phyloP scores from a whole-genome alignment of 2,797 vertebrate species.

The Rhyacichthys aspro region DNA sequence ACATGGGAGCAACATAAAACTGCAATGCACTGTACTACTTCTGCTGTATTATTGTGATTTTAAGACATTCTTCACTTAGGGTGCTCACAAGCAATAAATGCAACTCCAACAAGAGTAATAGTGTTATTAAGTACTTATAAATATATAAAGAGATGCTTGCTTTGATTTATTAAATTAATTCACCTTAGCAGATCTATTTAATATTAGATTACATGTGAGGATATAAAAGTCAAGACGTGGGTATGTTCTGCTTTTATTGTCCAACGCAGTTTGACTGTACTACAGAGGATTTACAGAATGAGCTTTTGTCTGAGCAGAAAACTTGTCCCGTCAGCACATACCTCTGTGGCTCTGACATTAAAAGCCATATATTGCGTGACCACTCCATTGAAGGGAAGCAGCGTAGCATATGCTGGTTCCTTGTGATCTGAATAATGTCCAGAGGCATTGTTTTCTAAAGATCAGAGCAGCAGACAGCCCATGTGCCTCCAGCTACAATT shows the following conservation, averaged over 20 bases:
- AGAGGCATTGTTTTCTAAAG: constrained; percentile 58
- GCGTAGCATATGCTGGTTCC: constrained; percentile 42
- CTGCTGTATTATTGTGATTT: constrained; percentile 54
- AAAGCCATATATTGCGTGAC: constrained; percentile 18
- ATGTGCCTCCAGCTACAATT: constrained; percentile 60
- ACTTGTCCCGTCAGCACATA: constrained; percentile 2
- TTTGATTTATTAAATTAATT: constrained; percentile 81
- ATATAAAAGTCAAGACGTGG: constrained; percentile 43
- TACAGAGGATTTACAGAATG: constrained; percentile 45
- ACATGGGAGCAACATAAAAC: constrained; percentile 57
- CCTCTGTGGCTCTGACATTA: constrained; percentile 20
- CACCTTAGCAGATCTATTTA: constrained; percentile 46
- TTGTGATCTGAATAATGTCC: constrained; percentile 48
- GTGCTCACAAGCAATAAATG: constrained; percentile 74
- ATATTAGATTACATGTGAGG: constrained; percentile 53
- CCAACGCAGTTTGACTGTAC: constrained; percentile 37
- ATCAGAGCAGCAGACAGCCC: constrained; percentile 52
- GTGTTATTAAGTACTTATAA: constrained; percentile 78
- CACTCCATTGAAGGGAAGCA: constrained; percentile 28
- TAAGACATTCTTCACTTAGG: constrained; percentile 51
- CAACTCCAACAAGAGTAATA: constrained; percentile 75
- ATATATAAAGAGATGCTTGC: constrained; percentile 77
- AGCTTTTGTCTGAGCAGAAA: constrained; percentile 37
- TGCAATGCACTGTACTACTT: constrained; percentile 34
- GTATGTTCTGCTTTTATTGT: constrained; percentile 23